A percentile compares a stretch with the other conserved stretches of the same genome.
These are phyloP conservation scores for Neopipo cinnamomea DNA, from an alignment of 2,113 vertebrate genomes.

Conservation along the genomic window DNA sequence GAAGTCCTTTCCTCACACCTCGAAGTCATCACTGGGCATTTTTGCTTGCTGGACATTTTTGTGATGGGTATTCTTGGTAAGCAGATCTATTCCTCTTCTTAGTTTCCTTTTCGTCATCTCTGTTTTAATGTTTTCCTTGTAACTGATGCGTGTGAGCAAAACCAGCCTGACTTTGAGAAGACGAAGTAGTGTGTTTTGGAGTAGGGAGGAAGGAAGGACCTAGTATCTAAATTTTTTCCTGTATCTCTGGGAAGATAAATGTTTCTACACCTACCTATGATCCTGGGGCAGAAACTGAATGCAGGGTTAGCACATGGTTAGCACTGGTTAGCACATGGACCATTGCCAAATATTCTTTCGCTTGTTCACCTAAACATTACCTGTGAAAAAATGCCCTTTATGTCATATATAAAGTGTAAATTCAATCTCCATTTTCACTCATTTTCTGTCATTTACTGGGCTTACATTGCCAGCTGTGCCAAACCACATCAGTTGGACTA, in stretches of 20 bases:
- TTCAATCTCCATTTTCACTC: conserved; percentile 63
- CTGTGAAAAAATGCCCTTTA: conserved; percentile 66
- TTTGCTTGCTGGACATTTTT: neutral
- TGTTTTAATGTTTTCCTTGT: neutral
- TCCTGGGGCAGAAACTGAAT: conserved; percentile 33
- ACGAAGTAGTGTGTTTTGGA: neutral
- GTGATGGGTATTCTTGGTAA: neutral
- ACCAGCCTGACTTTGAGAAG: neutral
- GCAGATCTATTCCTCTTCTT: neutral
- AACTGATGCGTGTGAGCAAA: neutral
- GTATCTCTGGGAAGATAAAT: neutral
- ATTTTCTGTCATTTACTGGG: conserved; percentile 51
- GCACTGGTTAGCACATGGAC: neutral
- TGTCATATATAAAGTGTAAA: conserved; percentile 60
- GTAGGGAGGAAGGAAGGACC: neutral
- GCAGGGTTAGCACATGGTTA: too few species aligned
- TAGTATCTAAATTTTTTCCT: neutral
- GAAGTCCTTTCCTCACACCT: neutral
- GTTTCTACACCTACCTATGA: neutral
- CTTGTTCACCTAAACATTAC: conserved; percentile 60
- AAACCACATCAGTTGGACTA: neutral
- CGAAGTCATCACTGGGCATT: neutral
- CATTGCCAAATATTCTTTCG: conserved; percentile 46
- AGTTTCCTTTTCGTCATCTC: neutral
- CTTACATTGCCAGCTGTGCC: conserved; percentile 30